phyloP scores from a whole-genome alignment of 2,113 vertebrate genomes.

The Xenopus tropicalis region DNA sequence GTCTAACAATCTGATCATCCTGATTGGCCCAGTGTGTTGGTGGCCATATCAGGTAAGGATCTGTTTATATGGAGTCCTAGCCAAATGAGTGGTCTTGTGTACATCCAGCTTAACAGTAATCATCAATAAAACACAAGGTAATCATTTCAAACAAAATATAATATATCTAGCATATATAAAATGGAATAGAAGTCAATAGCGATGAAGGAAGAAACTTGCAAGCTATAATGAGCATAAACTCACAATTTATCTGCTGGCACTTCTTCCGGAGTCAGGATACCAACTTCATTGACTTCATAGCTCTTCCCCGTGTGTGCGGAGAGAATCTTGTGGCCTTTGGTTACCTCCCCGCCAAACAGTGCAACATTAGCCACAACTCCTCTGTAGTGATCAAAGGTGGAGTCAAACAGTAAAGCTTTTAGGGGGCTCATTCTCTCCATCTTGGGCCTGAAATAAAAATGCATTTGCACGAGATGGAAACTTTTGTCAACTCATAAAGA shows the following conservation, averaged over 20 bases:
- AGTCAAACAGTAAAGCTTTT: slow-evolving; percentile 92
- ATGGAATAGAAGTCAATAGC: no score
- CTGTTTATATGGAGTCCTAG: no score
- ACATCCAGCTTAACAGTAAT: no score
- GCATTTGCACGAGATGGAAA: background rate
- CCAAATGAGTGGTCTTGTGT: no score
- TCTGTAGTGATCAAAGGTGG: slow-evolving; percentile 90
- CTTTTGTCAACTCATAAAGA: background rate
- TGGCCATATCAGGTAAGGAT: no score
- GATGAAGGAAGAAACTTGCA: no score
- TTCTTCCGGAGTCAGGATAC: slow-evolving; percentile 82
- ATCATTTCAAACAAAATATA: no score
- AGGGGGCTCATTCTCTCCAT: slow-evolving; percentile 67
- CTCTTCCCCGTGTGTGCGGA: slow-evolving; percentile 80
- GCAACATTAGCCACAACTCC: slow-evolving; percentile 88
- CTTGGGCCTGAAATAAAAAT: slow-evolving; percentile 64
- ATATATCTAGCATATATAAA: no score
- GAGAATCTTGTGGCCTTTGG: slow-evolving; percentile 79
- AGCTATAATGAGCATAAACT: slow-evolving; percentile 33
- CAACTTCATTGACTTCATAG: slow-evolving; percentile 90
- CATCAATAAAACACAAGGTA: no score
- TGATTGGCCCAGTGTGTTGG: no score
- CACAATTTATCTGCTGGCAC: slow-evolving; percentile 78
- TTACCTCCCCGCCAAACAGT: slow-evolving; percentile 79
- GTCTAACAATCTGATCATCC: no score